These are phyloP conservation scores for Crenuchus spilurus DNA, from an alignment of 2,797 vertebrate genomes.

Conservation along the genomic window DNA sequence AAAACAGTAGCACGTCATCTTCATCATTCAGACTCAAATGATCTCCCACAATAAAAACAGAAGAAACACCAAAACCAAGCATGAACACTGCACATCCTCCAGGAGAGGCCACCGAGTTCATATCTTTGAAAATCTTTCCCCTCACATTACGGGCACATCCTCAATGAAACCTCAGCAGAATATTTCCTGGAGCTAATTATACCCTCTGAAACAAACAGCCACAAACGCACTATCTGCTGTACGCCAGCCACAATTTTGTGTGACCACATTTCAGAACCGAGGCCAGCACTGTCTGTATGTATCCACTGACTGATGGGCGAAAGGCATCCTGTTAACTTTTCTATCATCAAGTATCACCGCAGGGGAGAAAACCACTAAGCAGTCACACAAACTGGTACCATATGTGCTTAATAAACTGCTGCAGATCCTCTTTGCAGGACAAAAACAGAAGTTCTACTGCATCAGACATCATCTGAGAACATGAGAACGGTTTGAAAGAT, in stretches of 20 bases:
- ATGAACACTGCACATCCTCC: background rate
- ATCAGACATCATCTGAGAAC: background rate
- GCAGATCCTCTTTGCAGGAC: background rate
- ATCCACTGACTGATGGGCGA: background rate
- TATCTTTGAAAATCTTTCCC: background rate
- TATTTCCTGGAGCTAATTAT: slow-evolving; percentile 12
- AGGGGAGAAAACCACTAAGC: background rate
- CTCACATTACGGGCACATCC: background rate
- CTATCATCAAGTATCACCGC: background rate
- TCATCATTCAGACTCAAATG: too few relatives aligned
- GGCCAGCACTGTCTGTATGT: background rate
- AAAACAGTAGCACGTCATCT: too few relatives aligned
- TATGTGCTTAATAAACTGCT: background rate
- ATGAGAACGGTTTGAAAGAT: background rate
- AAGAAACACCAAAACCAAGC: background rate
- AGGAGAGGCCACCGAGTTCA: background rate
- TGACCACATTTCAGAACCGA: slow-evolving; percentile 5
- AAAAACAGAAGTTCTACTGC: background rate
- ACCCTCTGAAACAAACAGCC: background rate
- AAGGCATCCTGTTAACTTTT: background rate
- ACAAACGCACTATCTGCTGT: background rate
- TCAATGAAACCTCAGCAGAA: background rate
- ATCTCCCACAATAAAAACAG: too few relatives aligned
- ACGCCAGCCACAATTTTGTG: background rate
- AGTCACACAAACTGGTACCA: background rate